Conservation (phyloP, 1,140 invertebrate genomes). For the Popillia japonica region DNA sequence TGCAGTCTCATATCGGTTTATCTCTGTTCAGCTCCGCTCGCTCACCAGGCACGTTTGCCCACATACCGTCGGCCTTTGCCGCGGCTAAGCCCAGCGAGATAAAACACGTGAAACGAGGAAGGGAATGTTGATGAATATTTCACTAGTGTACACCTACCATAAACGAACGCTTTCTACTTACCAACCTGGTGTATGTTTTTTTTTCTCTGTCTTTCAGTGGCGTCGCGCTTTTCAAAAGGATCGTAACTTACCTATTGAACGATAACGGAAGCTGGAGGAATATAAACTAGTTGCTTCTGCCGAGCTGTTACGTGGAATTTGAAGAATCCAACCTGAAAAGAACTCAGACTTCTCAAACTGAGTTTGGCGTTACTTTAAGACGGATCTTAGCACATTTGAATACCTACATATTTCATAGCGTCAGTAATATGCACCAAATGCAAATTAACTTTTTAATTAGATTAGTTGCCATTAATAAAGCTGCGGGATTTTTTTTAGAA, state of each 20-base stretch:
- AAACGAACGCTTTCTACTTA: constrained; percentile 28
- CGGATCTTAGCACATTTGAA: too few species aligned
- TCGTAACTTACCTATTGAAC: neutral
- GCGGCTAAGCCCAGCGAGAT: constrained; percentile 19
- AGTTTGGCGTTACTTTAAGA: too few species aligned
- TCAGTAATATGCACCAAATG: too few species aligned
- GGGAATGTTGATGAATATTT: constrained; percentile 39
- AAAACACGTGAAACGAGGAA: constrained; percentile 39
- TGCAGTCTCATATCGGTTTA: neutral
- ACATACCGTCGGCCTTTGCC: constrained; percentile 22
- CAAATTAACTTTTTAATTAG: too few species aligned
- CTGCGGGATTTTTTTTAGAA: too few species aligned
- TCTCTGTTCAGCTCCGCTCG: constrained; percentile 17
- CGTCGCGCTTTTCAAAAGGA: neutral
- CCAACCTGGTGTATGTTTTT: neutral
- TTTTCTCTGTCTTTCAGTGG: neutral
- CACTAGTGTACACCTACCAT: constrained; percentile 20
- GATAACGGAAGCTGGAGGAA: neutral
- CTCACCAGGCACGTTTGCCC: constrained; percentile 20
- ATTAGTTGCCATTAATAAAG: too few species aligned
- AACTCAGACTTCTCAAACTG: too few species aligned
- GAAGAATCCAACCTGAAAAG: too few species aligned
- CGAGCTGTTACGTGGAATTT: too few species aligned
- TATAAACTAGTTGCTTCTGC: too few species aligned
- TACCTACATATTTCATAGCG: too few species aligned